These are phyloP conservation scores for Diplodus sargus DNA, from an alignment of 2,797 vertebrate species.

Conservation along the genomic window DNA sequence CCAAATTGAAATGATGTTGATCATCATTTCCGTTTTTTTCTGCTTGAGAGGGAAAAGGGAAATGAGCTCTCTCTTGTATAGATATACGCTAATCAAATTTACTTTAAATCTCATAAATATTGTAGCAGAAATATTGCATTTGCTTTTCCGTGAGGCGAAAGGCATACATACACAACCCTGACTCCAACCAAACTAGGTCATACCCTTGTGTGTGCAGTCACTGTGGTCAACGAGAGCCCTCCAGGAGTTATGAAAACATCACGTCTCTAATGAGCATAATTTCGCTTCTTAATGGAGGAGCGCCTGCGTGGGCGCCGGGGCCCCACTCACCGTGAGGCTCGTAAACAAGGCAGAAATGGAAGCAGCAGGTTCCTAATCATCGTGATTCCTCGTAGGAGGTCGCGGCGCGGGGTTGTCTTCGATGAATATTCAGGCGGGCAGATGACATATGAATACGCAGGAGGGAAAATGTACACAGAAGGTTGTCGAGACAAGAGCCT, in stretches of 20 bases:
- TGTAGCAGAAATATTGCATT: not conserved
- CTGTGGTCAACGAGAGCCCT: conserved; percentile 32
- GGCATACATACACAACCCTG: conserved; percentile 21
- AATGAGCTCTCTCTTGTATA: not conserved
- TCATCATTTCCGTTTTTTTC: not conserved
- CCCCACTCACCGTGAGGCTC: conserved; percentile 36
- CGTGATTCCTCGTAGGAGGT: conserved; percentile 19
- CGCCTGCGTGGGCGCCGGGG: conserved; percentile 32
- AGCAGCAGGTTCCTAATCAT: conserved; percentile 51
- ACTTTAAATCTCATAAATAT: not conserved
- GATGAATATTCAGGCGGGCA: conserved; percentile 2
- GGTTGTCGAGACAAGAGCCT: not conserved
- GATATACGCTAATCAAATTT: not conserved
- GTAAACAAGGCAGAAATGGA: conserved; percentile 56
- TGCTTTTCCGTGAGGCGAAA: conserved; percentile 12
- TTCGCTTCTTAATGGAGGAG: conserved; percentile 39
- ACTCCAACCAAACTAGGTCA: conserved; percentile 29
- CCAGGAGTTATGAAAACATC: conserved; percentile 38
- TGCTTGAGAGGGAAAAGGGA: not conserved
- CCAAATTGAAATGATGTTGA: conserved; percentile 28
- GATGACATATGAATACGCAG: conserved; percentile 7
- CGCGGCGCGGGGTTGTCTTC: conserved; percentile 13
- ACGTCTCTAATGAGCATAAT: conserved; percentile 47
- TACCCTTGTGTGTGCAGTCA: conserved; percentile 10
- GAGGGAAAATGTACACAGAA: not conserved